Percentiles rank a stretch among this genome's conserved stretches.
Evolutionary conservation across 2,797 vertebrate species (phyloP).

Genomic region (Smutsia temminckii): DNA sequence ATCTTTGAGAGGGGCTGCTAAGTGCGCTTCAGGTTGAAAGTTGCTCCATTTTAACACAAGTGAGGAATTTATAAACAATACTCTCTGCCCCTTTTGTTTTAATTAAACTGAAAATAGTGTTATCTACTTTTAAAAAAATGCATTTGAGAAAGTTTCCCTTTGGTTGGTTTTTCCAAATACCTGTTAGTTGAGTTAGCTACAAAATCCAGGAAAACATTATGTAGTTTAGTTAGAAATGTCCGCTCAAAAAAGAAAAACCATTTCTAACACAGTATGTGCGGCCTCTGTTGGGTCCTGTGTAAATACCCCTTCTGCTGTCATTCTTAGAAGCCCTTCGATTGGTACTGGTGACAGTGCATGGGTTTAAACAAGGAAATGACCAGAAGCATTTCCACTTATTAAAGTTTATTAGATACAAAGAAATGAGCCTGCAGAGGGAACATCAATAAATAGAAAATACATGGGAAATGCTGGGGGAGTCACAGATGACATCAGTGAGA

Average conservation of each 20-base stretch:
- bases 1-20: not conserved
- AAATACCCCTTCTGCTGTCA: no score
- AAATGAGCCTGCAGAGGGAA: slow-evolving; percentile 51
- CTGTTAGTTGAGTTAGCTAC: not conserved
- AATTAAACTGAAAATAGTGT: not conserved
- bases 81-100: not conserved
- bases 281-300: not conserved
- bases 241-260: not conserved
- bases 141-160: not conserved
- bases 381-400: slow-evolving; percentile 2
- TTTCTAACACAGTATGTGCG: not conserved
- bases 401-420: slow-evolving; percentile 77
- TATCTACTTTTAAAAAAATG: not conserved
- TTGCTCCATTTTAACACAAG: not conserved
- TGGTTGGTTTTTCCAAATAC: not conserved
- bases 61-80: slow-evolving; percentile 22
- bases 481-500: not conserved
- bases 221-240: not conserved
- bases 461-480: not conserved
- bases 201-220: not conserved
- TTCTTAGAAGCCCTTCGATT: not conserved
- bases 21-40: not conserved
- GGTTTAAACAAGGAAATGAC: not conserved
- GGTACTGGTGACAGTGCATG: not conserved
- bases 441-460: slow-evolving; percentile 68